Base-by-base conservation (phyloP, 2,113 vertebrate genomes). In the Neoarius graeffei region DNA sequence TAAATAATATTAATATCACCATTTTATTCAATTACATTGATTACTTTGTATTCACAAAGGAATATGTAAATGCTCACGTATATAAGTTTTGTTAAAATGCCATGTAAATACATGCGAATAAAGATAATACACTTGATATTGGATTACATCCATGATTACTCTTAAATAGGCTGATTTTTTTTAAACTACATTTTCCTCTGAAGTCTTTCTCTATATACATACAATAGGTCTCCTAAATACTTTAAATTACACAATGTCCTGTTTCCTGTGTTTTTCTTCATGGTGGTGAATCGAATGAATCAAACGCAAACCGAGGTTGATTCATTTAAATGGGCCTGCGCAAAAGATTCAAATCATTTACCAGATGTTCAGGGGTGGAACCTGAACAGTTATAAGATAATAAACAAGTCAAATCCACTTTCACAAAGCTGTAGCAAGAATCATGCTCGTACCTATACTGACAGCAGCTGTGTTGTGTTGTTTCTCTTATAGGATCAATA, bases 341-440 rank as follows among this genome's bases (percentile, higher is more conserved):
- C 7, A 59, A 19, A 81, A 20, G 79, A 59, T 59, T 81, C 54
- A 19, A 13, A 9, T 27, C 79, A 30, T 30, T 7, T 2, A 5
- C 67, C 83, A 74, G 83, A 85, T 74, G 83, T 85, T 57, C 20
- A 42, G 10, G 15, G 66, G n/a, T 17, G 64, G 83, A 71, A 11
- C 25, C 7, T 30, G 17, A 56, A 71, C 66, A 4, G 1, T 54
- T 52, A 8, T 3, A 27, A 57, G 79, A 59, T 35, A 20, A 81
- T 20, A 81, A 56, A 57, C 13, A 15, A 56, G 25, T 54, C 48
- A 50, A 30, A 83, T 50, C 35, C 35, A 35, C 1, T 48, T 1
- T 50, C 5, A 13, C 10, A 52, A 20, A 62, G 25, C 9, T 60
- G 30, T 35, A 19, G 81, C 3, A 23, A 20, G 3, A 48, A 69